A percentile compares a stretch with the other conserved stretches of the same genome.
Evolutionary conservation across 2,797 vertebrate species (phyloP).

Genomic region (Muscicapa comitata): DNA sequence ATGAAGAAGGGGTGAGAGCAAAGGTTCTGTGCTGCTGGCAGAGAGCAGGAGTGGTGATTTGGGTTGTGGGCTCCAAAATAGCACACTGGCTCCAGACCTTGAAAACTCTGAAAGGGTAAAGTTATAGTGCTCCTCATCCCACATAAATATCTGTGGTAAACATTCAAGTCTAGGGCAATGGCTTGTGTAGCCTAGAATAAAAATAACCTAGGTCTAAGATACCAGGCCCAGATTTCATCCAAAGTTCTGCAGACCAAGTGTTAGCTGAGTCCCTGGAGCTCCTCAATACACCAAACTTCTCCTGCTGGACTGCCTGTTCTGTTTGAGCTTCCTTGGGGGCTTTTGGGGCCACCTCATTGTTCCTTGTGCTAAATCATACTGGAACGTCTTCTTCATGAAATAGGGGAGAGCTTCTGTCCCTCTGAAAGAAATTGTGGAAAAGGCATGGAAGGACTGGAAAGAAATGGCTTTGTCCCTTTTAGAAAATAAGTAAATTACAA

Average conservation of each 20-base stretch:
- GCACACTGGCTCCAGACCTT: neutral
- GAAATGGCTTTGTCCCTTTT: neutral
- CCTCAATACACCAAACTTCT: neutral
- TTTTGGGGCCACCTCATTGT: too few relatives aligned
- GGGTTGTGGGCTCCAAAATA: neutral
- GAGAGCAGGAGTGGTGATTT: neutral
- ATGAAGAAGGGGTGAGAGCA: neutral
- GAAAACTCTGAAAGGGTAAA: neutral
- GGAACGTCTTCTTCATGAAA: neutral
- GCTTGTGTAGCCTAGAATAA: neutral
- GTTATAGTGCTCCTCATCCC: neutral
- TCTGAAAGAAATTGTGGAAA: neutral
- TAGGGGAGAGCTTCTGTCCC: neutral
- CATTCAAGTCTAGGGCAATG: neutral
- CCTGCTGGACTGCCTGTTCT: neutral
- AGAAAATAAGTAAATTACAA: neutral
- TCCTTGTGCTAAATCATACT: neutral
- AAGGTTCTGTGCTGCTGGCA: neutral
- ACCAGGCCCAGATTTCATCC: neutral
- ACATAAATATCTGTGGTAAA: neutral
- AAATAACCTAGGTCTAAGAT: neutral
- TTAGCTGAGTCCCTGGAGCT: neutral
- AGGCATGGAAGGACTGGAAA: neutral
- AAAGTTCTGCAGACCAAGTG: neutral
- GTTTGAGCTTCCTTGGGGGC: neutral